Conservation (phyloP, 2,113 vertebrate genomes). For the Sardina pilchardus region DNA sequence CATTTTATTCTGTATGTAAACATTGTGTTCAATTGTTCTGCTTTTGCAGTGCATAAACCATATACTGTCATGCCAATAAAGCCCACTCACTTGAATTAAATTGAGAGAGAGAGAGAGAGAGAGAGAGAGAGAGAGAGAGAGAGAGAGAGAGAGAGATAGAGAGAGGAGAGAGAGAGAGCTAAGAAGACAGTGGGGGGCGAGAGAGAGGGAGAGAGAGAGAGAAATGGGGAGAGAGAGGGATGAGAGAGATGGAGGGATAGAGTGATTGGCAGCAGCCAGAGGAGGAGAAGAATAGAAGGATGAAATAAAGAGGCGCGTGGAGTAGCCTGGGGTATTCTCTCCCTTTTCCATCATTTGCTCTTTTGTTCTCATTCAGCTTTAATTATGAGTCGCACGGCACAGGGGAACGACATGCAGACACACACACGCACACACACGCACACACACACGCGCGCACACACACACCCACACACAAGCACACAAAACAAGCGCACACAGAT, state of each 20-base stretch:
- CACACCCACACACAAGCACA: too few relatives aligned
- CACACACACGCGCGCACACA: too few relatives aligned
- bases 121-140: neutral
- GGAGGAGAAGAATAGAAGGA: neutral
- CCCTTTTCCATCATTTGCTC: too few relatives aligned
- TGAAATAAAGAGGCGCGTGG: neutral
- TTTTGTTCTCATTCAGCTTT: neutral
- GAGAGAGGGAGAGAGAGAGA: neutral
- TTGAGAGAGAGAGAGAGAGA: neutral
- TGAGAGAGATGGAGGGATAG: neutral
- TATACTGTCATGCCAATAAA: too few relatives aligned
- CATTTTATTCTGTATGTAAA: too few relatives aligned
- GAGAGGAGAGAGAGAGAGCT: neutral
- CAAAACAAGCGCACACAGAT: too few relatives aligned
- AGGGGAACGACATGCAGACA: too few relatives aligned
- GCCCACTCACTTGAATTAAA: neutral
- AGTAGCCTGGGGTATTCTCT: too few relatives aligned
- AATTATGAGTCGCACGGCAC: constrained; percentile 25
- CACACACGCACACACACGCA: too few relatives aligned
- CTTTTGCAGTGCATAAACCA: neutral
- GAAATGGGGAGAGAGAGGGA: neutral
- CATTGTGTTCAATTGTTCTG: neutral
- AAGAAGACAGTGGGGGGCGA: neutral
- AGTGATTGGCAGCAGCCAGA: neutral
- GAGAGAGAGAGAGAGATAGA: neutral